Evolutionary conservation across 30 jellyfish, hydroid and myxozoan species (phyloP).

Genomic region (Turritopsis dohrnii): DNA sequence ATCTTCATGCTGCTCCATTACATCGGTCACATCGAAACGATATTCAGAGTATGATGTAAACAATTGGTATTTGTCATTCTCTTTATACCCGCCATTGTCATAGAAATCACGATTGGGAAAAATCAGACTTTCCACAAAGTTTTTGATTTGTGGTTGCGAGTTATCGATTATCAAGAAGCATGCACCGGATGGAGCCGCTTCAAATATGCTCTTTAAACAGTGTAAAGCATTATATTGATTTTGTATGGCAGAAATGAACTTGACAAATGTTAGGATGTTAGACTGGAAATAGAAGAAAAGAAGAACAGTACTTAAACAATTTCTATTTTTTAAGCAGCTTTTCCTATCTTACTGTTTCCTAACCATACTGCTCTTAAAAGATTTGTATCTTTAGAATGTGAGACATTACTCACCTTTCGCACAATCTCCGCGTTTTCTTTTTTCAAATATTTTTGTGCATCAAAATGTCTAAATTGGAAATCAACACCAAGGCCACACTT

Average conservation of each 20-base stretch:
- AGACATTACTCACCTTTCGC: conserved; percentile 36
- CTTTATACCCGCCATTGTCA: conserved; percentile 51
- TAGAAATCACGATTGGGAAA: conserved; percentile 65
- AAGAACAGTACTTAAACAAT: not conserved
- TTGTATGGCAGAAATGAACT: conserved; percentile 86
- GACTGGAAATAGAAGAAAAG: conserved; percentile 43
- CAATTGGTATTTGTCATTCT: conserved; percentile 51
- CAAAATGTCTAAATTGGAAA: conserved; percentile 48
- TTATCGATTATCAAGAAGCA: conserved; percentile 81
- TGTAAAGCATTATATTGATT: conserved; percentile 54
- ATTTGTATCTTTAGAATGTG: not conserved
- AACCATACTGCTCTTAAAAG: not conserved
- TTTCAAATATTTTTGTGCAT: conserved; percentile 42
- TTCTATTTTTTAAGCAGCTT: not conserved
- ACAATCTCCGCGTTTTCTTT: conserved; percentile 40
- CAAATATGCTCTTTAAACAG: conserved; percentile 56
- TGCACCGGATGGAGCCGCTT: conserved; percentile 85
- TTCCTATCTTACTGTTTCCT: not conserved
- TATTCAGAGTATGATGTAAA: conserved; percentile 79
- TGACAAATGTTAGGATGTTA: conserved; percentile 68
- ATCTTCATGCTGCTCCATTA: conserved; percentile 44
- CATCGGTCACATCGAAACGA: conserved; percentile 79
- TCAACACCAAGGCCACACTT: conserved; percentile 51
- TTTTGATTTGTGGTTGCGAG: conserved; percentile 67
- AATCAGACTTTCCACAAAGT: conserved; percentile 73